A percentile compares a stretch with the other conserved stretches of the same genome.
phyloP scores from a whole-genome alignment of 2,888 invertebrate species.

The Scaeva pyrastri region DNA sequence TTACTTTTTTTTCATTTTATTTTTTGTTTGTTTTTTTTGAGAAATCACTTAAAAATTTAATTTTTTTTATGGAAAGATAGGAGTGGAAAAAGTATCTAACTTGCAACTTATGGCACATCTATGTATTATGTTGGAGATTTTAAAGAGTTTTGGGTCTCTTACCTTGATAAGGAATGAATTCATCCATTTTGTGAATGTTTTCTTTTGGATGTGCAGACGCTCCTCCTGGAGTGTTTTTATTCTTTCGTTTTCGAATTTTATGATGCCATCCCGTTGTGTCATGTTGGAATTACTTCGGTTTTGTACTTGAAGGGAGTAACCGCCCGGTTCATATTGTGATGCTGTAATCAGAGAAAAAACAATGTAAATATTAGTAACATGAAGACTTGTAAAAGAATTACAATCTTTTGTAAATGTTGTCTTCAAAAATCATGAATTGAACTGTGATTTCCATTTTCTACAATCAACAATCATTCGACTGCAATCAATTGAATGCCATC shows the following conservation, averaged over 20 bases:
- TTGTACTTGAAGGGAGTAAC: slow-evolving; percentile 87
- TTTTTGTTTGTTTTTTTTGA: too few relatives aligned
- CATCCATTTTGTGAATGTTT: slow-evolving; percentile 99
- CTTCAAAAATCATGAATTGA: too few relatives aligned
- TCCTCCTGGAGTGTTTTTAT: slow-evolving; percentile 99
- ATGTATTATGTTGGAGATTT: too few relatives aligned
- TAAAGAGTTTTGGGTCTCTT: slow-evolving; percentile 70
- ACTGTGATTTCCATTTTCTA: too few relatives aligned
- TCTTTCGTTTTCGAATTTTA: slow-evolving; percentile 98
- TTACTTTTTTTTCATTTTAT: slow-evolving; percentile 1
- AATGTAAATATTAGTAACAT: neutral
- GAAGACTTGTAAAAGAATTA: neutral
- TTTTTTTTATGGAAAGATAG: slow-evolving; percentile 3
- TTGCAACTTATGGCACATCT: neutral
- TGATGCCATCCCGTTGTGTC: slow-evolving; percentile 95
- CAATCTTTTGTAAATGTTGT: too few relatives aligned
- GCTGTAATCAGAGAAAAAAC: slow-evolving; percentile 82
- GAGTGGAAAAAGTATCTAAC: neutral
- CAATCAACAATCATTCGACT: too few relatives aligned
- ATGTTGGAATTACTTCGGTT: slow-evolving; percentile 88
- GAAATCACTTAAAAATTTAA: neutral
- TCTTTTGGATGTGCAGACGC: slow-evolving; percentile 99
- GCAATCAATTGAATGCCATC: too few relatives aligned
- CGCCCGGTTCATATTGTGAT: slow-evolving; percentile 88
- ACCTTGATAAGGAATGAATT: slow-evolving; percentile 98